Base-by-base conservation (phyloP, 2,113 vertebrate species). In the Labeo catla region DNA sequence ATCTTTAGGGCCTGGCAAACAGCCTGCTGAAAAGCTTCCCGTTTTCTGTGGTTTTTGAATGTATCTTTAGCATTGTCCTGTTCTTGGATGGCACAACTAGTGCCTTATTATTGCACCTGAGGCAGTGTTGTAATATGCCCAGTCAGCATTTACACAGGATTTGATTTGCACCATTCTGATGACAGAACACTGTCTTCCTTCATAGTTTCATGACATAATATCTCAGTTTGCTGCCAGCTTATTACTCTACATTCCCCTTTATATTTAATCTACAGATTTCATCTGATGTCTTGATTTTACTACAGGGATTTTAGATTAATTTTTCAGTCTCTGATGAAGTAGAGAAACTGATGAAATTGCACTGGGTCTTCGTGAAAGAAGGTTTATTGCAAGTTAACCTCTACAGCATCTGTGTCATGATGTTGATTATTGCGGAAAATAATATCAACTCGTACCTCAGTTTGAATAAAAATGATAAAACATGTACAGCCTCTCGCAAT, bases 241-340 rank as follows among this genome's bases (percentile, higher is more conserved):
- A 76, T 12, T 36, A 11, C 73, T 49, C 28, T 57, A 57, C 6
- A 36, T 57, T 39, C 7, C 11, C 15, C 15, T 80, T 4, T 45
- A 45, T 61, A n/a, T 43, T 80, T 43, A 80, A 61, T 80, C 9
- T 45, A 59, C 28, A 78, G 9, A 59, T 23, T 80, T 80, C 10
- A 45, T 80, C 21, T 74, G 72, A 23, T 13, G 19, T 45, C 19
- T 61, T 45, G 5, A 39, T 78, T 59, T 57, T 8, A 59, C 8
- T 59, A 49, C 21, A 74, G 6, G 43, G 43, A 49, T 23, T 54
- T 54, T 77, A 54, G 10, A 61, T 49, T 76, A 0, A 16, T 76
- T 79, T 79, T 61, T 45, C 11, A 15, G 36, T 61, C 52, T 16
- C 52, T 21, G 28, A 0, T 23, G 39, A 2, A 59, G 76, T 13